A percentile compares a stretch with the other conserved stretches of the same genome.
Conservation (phyloP, 2,113 vertebrate genomes). For the Cyprinodon brontotheroides region DNA sequence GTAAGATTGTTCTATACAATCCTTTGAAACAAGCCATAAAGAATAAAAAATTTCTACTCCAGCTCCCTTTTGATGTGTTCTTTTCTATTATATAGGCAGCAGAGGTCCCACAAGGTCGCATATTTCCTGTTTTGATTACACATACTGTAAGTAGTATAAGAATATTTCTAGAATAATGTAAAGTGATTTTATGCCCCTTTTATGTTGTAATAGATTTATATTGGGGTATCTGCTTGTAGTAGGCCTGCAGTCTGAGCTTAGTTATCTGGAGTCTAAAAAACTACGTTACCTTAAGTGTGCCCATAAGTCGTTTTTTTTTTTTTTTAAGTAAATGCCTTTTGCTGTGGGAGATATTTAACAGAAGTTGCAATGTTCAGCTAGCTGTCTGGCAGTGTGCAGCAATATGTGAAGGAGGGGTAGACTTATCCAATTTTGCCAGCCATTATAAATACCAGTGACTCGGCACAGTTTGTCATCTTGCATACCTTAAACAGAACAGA, state of each 20-base stretch:
- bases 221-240: too few relatives aligned
- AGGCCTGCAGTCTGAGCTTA: too few relatives aligned
- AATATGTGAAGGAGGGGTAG: neutral
- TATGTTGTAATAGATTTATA: too few relatives aligned
- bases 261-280: too few relatives aligned
- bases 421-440: neutral
- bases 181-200: too few relatives aligned
- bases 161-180: neutral
- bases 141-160: neutral
- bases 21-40: constrained; percentile 75
- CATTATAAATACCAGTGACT: too few relatives aligned
- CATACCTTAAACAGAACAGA: neutral
- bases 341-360: neutral
- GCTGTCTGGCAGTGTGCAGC: neutral
- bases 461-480: too few relatives aligned
- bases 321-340: neutral
- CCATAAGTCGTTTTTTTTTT: too few relatives aligned
- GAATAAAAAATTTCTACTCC: constrained; percentile 72
- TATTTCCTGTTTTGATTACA: neutral
- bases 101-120: neutral
- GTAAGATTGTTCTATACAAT: constrained; percentile 73
- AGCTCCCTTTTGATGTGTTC: constrained; percentile 14
- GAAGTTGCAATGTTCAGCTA: neutral
- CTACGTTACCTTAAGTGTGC: too few relatives aligned
- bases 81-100: neutral